Evolutionary conservation across 2,888 invertebrate species (phyloP).

Genomic region (Callimorpha dominula): DNA sequence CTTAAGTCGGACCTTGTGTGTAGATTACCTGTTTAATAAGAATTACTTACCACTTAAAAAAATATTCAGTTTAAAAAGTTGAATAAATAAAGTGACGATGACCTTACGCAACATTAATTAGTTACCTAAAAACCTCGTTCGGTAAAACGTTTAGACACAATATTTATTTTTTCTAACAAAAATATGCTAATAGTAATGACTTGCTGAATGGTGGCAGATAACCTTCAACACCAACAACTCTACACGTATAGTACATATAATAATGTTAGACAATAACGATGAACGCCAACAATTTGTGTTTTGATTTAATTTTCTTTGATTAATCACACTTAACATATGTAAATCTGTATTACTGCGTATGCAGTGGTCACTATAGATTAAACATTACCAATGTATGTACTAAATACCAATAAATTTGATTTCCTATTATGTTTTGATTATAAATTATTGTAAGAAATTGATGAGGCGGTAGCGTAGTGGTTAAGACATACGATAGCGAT

Average conservation of each 20-base stretch:
- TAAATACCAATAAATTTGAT: not conserved
- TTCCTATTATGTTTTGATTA: not conserved
- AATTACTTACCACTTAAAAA: not conserved
- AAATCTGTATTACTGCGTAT: not conserved
- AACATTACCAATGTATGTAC: not conserved
- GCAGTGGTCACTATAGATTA: not conserved
- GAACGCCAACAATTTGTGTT: not conserved
- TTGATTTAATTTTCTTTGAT: not conserved
- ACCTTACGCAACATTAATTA: not conserved
- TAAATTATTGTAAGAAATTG: not conserved
- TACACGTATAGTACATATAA: not conserved
- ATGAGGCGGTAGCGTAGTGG: not conserved
- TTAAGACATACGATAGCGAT: too few species aligned
- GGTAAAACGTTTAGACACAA: not conserved
- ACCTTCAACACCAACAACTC: slow-evolving; percentile 9
- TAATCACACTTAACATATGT: not conserved
- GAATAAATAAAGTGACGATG: not conserved
- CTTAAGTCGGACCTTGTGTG: not conserved
- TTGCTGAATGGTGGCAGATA: slow-evolving; percentile 2
- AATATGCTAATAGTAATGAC: slow-evolving; percentile 12
- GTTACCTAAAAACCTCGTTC: not conserved
- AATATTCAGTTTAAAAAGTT: not conserved
- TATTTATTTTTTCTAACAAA: not conserved
- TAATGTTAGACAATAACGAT: not conserved
- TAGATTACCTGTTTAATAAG: not conserved